Percentiles rank a stretch among this genome's conserved stretches.
Conservation (phyloP, 2,888 invertebrate genomes). For the Acleris emargana region DNA sequence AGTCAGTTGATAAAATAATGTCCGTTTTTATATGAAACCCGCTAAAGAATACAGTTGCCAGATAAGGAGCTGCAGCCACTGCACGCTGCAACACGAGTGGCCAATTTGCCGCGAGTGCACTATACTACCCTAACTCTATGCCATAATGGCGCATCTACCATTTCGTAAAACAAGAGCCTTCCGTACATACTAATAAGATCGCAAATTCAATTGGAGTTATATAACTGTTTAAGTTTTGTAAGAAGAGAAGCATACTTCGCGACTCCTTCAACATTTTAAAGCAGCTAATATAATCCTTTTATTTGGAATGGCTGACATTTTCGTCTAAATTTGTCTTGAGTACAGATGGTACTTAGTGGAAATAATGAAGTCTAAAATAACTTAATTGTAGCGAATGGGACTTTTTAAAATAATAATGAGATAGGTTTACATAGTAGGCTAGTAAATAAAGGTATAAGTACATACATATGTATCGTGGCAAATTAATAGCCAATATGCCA, state of each 20-base stretch:
- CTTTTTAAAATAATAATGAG: no score
- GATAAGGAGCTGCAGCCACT: constrained; percentile 7
- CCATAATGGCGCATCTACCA: no score
- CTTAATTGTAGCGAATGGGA: no score
- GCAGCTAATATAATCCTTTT: not conserved
- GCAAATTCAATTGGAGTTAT: no score
- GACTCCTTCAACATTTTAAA: not conserved
- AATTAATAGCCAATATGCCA: no score
- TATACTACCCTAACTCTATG: not conserved
- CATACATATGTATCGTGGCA: no score
- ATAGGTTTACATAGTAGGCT: no score
- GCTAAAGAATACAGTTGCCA: not conserved
- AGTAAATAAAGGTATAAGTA: no score
- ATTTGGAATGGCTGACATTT: constrained; percentile 1
- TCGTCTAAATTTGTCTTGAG: not conserved
- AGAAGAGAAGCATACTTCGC: not conserved
- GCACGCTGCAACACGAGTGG: constrained; percentile 4
- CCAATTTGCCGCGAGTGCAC: constrained; percentile 12
- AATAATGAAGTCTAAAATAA: no score
- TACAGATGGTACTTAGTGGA: not conserved
- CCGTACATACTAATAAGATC: no score
- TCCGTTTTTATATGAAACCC: not conserved
- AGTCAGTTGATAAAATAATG: not conserved
- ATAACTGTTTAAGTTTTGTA: no score
- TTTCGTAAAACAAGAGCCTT: no score